A percentile compares a stretch with the other conserved stretches of the same genome.
Conservation (phyloP, 2,797 vertebrate species). For the Epinephelus awoara region DNA sequence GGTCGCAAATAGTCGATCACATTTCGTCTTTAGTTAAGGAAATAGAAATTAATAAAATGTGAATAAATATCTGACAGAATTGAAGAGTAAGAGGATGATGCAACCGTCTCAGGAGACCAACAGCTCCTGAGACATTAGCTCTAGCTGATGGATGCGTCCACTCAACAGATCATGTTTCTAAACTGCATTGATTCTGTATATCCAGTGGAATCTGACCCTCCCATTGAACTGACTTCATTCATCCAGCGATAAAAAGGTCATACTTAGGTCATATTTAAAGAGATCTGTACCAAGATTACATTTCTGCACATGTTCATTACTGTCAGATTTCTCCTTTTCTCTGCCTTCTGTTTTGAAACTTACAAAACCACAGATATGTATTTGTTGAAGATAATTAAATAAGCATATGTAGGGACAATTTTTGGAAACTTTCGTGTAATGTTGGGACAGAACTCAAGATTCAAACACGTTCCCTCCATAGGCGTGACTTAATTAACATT, state of each 20-base stretch:
- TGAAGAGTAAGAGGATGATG: not conserved
- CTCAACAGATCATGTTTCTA: conserved; percentile 2
- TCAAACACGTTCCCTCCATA: too few species aligned
- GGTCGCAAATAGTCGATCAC: not conserved
- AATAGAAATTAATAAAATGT: not conserved
- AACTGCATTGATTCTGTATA: conserved; percentile 20
- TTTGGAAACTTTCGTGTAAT: not conserved
- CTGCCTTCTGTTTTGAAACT: not conserved
- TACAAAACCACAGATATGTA: not conserved
- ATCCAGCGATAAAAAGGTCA: too few species aligned
- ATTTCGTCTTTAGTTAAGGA: not conserved
- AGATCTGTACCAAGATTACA: too few species aligned
- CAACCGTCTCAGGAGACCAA: conserved; percentile 6
- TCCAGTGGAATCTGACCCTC: conserved; percentile 18
- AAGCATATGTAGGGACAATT: not conserved
- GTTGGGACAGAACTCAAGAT: not conserved
- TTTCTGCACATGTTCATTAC: not conserved
- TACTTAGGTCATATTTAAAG: too few species aligned
- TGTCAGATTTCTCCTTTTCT: not conserved
- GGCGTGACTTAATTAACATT: too few species aligned
- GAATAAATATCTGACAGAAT: not conserved
- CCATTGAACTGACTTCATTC: not conserved
- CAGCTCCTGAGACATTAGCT: too few species aligned
- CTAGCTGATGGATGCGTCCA: not conserved
- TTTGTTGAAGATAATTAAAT: not conserved